A percentile compares a stretch with the other conserved stretches of the same genome.
Evolutionary conservation across 1,140 invertebrate species (phyloP).

Genomic region (Battus philenor): DNA sequence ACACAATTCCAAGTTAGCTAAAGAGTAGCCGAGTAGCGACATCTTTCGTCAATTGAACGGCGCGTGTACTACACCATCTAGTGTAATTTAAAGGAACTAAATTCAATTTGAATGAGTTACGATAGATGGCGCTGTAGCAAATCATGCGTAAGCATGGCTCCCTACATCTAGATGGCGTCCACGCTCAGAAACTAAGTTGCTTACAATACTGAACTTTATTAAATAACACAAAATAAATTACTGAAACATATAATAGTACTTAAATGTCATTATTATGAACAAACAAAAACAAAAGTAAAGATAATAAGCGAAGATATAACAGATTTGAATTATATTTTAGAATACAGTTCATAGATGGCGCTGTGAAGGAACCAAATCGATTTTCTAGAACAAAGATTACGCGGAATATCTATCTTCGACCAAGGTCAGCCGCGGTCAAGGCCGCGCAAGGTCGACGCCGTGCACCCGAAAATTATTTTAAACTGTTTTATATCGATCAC

Average conservation of each 20-base stretch:
- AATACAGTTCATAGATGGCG: conserved; percentile 28
- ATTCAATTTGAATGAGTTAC: neutral
- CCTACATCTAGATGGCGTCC: neutral
- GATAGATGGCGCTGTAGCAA: neutral
- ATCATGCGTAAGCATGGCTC: neutral
- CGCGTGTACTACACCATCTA: no score
- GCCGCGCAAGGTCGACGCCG: conserved; percentile 30
- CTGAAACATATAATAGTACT: no score
- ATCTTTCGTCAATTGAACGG: no score
- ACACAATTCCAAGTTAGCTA: no score
- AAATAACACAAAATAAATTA: no score
- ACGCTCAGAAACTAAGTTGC: no score
- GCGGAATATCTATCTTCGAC: neutral
- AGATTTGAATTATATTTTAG: no score
- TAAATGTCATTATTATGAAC: neutral
- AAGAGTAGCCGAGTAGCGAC: no score
- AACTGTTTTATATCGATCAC: neutral
- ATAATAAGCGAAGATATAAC: neutral
- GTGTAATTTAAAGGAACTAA: no score
- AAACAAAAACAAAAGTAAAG: neutral
- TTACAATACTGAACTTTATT: no score
- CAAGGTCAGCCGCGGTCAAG: conserved; percentile 48
- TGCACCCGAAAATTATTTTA: conserved; percentile 23
- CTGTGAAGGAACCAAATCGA: conserved; percentile 9
- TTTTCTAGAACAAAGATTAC: conserved; percentile 30